Base-by-base conservation (phyloP, 2,797 vertebrate species). In the Tadarida brasiliensis region DNA sequence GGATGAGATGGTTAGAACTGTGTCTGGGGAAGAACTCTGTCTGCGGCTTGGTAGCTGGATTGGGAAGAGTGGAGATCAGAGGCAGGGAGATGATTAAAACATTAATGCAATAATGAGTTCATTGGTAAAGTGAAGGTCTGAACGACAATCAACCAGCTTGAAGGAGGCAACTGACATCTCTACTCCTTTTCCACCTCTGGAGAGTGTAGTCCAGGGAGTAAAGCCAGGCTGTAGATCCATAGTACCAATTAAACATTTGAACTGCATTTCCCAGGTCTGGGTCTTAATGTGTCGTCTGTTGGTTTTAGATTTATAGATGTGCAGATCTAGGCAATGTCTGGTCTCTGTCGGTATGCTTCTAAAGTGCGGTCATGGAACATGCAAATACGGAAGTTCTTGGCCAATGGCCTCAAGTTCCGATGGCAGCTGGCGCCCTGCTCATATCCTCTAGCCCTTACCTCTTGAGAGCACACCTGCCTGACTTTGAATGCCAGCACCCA, bases 391-490 rank as follows among this genome's bases (percentile, higher is more conserved):
- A 78, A 44, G 22, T 70, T 80, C 63, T 71, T 92, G 85, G 73
- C 35, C 88, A 94, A 1, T 47, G 89, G 76, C 91, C 96, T 96
- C 57, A 91, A 59, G 59, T 90, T 94, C 83, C 74, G 93, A 86
- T 82, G 73, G 59, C 61, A 54, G 44, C 92, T 95, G 92, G 87
- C 68, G 47, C 44, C 28, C 39, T 90, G 63, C 73, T 97, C 35
- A 57, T 59, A 70, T 89, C 87, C 83, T 96, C 84, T 94, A 92
- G 77, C n/a, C 88, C 91, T 96, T 95, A 85, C 96, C 94, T 95
- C 95, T 94, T 92, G 94, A 95, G 95, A 95, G 78, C 77, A 95
- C 88, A 96, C 95, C 96, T 97, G 95, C 94, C 92, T n/a, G 33
- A 88, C 90, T 95, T 93, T 78, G 90, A 91, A 97, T 95, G 92